These are phyloP conservation scores for Harpalus rubripes DNA, from an alignment of 2,888 invertebrate genomes.

Conservation along the genomic window DNA sequence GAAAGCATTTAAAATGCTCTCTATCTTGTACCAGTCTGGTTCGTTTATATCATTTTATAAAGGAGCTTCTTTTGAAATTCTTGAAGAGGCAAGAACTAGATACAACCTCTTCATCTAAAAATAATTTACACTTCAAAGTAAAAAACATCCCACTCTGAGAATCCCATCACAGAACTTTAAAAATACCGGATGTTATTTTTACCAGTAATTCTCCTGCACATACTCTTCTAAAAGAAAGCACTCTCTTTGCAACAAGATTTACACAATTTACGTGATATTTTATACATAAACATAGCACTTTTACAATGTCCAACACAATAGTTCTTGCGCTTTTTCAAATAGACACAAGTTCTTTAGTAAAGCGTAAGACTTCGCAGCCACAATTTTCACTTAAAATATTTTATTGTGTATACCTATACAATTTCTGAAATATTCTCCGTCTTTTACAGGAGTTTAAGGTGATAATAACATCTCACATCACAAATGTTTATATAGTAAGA, in stretches of 20 bases:
- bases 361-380: too few relatives aligned
- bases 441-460: too few relatives aligned
- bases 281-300: conserved; percentile 10
- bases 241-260: conserved; percentile 25
- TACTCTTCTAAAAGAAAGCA: conserved; percentile 25
- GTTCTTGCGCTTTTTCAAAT: background rate
- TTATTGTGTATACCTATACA: too few relatives aligned
- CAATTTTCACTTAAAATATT: too few relatives aligned
- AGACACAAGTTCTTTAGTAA: too few relatives aligned
- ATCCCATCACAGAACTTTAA: conserved; percentile 33
- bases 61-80: conserved; percentile 46
- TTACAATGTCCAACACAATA: background rate
- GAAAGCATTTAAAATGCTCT: conserved; percentile 40
- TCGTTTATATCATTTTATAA: conserved; percentile 49
- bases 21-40: conserved; percentile 11
- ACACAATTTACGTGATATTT: conserved; percentile 26
- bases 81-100: conserved; percentile 36
- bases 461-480: too few relatives aligned
- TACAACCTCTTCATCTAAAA: conserved; percentile 55
- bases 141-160: conserved; percentile 49
- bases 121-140: conserved; percentile 55
- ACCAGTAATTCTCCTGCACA: conserved; percentile 38
- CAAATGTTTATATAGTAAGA: too few relatives aligned
- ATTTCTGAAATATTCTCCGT: too few relatives aligned
- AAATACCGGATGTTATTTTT: conserved; percentile 51